Evolutionary conservation across 1,140 invertebrate genomes (phyloP), one percentile per base, ranked within the genome.

Genomic region (Tetranychus urticae): DNA sequence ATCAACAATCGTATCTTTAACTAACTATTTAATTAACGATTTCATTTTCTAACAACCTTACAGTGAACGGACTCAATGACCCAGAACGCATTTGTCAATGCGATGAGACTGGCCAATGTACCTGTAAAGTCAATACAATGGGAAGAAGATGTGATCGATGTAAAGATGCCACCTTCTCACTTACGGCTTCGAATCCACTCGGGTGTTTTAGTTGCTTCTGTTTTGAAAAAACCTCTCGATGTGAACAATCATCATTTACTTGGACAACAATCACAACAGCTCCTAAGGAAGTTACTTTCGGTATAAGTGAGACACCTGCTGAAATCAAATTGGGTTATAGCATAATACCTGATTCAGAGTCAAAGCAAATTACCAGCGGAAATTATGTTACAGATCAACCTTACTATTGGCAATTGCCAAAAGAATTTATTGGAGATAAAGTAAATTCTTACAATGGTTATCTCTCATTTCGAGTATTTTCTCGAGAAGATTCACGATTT

Each of bases 181-280:
- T 92, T 3, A 61, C 66, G 39, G 68, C 71, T 1, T 75, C 81
- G 5, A 87, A 85, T 71, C 77, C 80, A 0, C 77, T 78, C 61
- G 88, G 88, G 4, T 93, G 88, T 69, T 88, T 83, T 0, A 78
- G 82, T 62, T 91, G 88, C 70, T 92, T 88, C 73, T 92, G 88
- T 72, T 93, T 91, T 69, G 84, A 82, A 0, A 77, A 86, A 66
- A 82, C 82, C 10, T 78, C 78, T 0, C 73, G 78, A 46, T 93
- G 88, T 69, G 77, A 77, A 47, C 83, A 88, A 69, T 83, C 85
- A 6, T 77, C 78, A 31, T 80, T 85, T 47, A 81, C 81, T 14
- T 84, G 88, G 79, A 81, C 81, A 3, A 80, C 84, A 67, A 58
- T 62, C 56, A 55, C 62, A 39, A 57, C 58, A 39, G 63, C 62